Conservation (phyloP, 2,888 invertebrate genomes). For the Halictus quadricinctus region DNA sequence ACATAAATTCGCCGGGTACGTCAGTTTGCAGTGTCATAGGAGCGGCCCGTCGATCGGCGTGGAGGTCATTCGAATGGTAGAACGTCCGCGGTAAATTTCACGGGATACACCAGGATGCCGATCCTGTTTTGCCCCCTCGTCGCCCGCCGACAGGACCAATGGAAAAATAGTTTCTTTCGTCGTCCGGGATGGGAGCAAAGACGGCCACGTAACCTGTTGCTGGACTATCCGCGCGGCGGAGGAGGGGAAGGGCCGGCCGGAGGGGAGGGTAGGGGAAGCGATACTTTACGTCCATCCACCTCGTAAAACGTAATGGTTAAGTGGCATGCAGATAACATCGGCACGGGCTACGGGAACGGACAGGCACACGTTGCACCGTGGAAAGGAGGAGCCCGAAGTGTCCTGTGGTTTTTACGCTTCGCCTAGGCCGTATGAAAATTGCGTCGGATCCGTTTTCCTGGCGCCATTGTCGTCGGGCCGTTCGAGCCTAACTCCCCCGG, state of each 20-base stretch:
- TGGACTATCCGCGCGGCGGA: not conserved
- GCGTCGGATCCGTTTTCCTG: conserved; percentile 26
- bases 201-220: conserved; percentile 57
- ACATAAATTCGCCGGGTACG: conserved; percentile 34
- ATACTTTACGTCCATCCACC: conserved; percentile 61
- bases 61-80: conserved; percentile 24
- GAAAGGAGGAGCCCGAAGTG: conserved; percentile 37
- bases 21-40: conserved; percentile 28
- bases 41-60: conserved; percentile 33
- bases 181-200: not conserved
- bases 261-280: not conserved
- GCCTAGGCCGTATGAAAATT: conserved; percentile 39
- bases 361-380: conserved; percentile 30
- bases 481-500: not conserved
- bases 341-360: conserved; percentile 32
- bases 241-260: not conserved
- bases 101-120: conserved; percentile 30
- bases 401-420: conserved; percentile 15
- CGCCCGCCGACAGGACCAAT: not conserved
- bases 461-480: not conserved
- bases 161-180: conserved; percentile 33
- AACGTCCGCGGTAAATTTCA: conserved; percentile 57
- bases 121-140: conserved; percentile 38
- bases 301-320: conserved; percentile 67
- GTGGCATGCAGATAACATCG: conserved; percentile 60